These are phyloP conservation scores for Pyralis farinalis DNA, from an alignment of 2,888 invertebrate genomes.

Conservation along the genomic window DNA sequence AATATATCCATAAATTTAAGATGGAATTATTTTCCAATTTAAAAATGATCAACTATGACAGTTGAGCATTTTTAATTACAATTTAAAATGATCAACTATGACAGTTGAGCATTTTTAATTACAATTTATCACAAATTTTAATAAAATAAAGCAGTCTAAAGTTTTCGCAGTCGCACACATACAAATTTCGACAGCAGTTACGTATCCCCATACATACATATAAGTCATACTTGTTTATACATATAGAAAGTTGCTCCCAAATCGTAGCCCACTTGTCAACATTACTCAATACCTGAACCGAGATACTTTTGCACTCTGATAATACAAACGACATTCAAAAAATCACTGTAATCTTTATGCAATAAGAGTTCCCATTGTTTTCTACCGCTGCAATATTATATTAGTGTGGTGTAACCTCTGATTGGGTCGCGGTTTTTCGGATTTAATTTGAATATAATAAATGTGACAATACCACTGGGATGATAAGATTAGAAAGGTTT, in stretches of 20 bases:
- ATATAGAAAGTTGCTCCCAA: slow-evolving; percentile 74
- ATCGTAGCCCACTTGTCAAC: slow-evolving; percentile 56
- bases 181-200: slow-evolving; percentile 50
- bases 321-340: slow-evolving; percentile 9
- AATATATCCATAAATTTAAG: too few species aligned
- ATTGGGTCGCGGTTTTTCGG: slow-evolving; percentile 37
- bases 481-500: slow-evolving; percentile 19
- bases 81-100: too few species aligned
- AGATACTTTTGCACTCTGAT: slow-evolving; percentile 22
- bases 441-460: slow-evolving; percentile 43
- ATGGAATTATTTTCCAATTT: too few species aligned
- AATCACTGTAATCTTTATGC: slow-evolving; percentile 6
- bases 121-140: too few species aligned
- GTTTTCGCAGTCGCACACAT: slow-evolving; percentile 22
- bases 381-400: background rate
- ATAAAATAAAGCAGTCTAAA: slow-evolving; percentile 17
- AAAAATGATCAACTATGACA: too few species aligned
- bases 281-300: slow-evolving; percentile 51
- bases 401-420: slow-evolving; percentile 15
- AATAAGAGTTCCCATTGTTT: slow-evolving; percentile 7
- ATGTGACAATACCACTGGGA: slow-evolving; percentile 27
- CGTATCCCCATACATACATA: slow-evolving; percentile 39
- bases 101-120: too few species aligned
- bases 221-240: slow-evolving; percentile 52
- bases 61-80: too few species aligned